These are phyloP conservation scores for Parapristionchus giblindavisi DNA, from an alignment of 2,888 invertebrate genomes.

Conservation along the genomic window DNA sequence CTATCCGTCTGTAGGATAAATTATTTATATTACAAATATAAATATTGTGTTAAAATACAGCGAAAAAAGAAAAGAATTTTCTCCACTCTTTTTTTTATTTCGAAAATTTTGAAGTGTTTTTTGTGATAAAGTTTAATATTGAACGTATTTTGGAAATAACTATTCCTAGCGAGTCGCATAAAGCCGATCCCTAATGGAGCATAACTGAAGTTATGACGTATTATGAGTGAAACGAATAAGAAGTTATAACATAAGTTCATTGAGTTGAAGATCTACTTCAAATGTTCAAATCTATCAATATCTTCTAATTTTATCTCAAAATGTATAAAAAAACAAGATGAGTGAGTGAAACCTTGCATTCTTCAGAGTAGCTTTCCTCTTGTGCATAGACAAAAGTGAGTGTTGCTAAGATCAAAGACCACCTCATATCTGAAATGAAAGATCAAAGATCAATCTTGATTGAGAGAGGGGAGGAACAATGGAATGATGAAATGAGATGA, in stretches of 20 bases:
- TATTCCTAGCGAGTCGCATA: background rate
- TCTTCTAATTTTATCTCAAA: too few species aligned
- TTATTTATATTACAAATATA: too few species aligned
- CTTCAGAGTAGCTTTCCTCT: slow-evolving; percentile 24
- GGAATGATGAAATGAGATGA: background rate
- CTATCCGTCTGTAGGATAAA: too few species aligned
- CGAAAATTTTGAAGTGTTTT: too few species aligned
- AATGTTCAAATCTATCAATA: background rate
- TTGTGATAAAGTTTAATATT: background rate
- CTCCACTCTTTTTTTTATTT: too few species aligned
- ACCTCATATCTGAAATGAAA: slow-evolving; percentile 19
- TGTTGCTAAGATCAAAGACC: slow-evolving; percentile 17
- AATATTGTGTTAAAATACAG: too few species aligned
- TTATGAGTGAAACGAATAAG: too few species aligned
- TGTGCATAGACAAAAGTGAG: background rate
- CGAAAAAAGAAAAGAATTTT: too few species aligned
- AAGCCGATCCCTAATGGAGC: background rate
- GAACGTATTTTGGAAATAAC: background rate
- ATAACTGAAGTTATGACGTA: too few species aligned
- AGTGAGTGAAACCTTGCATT: too few species aligned
- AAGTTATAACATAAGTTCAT: background rate
- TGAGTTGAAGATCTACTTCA: background rate
- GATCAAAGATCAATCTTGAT: slow-evolving; percentile 21
- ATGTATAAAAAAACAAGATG: too few species aligned
- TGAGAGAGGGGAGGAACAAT: too few species aligned